Evolutionary conservation across 2,797 vertebrate species (phyloP).

Genomic region (Gambusia yucatana): DNA sequence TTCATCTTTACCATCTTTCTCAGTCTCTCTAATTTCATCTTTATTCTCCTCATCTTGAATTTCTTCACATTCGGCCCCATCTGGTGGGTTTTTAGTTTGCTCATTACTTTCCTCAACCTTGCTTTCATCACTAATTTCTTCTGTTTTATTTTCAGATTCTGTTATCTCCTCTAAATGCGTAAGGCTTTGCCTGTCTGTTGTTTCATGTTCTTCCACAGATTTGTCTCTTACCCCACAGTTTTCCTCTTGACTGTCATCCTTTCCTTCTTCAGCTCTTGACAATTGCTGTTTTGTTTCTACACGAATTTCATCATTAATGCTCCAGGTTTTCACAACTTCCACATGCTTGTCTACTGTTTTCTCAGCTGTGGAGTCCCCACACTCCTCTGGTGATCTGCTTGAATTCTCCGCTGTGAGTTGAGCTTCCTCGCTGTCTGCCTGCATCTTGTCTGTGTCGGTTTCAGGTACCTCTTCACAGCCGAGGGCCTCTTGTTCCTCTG

Average conservation of each 20-base stretch:
- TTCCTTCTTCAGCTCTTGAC: constrained; percentile 11
- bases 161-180: constrained; percentile 14
- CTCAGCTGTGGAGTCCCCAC: constrained; percentile 44
- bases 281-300: constrained; percentile 20
- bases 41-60: constrained; percentile 9
- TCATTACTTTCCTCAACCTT: constrained; percentile 20
- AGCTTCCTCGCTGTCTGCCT: constrained; percentile 39
- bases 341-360: constrained; percentile 32
- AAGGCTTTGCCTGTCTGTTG: constrained; percentile 19
- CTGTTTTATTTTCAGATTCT: constrained; percentile 24
- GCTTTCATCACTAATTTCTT: constrained; percentile 23
- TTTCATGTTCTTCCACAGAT: constrained; percentile 16
- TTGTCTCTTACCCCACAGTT: constrained; percentile 21
- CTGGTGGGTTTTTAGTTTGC: constrained; percentile 1
- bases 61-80: constrained; percentile 37
- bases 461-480: constrained; percentile 60
- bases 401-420: constrained; percentile 42
- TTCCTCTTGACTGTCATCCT: constrained; percentile 20
- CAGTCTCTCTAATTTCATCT: constrained; percentile 19
- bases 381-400: constrained; percentile 42
- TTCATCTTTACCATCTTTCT: constrained; percentile 12
- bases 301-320: constrained; percentile 26
- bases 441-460: constrained; percentile 35
- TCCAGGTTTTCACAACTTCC: constrained; percentile 22
- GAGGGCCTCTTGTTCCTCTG: constrained; percentile 61